Base-by-base conservation (phyloP, 2,797 vertebrate genomes). In the Rhadinocentrus ornatus region DNA sequence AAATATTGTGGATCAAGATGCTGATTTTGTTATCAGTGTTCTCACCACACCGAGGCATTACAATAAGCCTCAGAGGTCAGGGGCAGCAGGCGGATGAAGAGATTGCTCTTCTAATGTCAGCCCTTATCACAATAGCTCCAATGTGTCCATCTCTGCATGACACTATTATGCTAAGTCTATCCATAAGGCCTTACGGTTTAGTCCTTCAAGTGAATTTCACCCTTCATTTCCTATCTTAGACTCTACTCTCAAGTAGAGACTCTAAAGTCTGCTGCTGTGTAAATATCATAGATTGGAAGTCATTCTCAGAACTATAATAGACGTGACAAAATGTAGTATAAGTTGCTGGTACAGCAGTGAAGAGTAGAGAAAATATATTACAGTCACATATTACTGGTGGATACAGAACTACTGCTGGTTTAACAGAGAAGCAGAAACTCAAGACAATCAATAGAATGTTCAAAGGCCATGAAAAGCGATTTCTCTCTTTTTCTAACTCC, bases 171-270 rank as follows among this genome's bases (percentile, higher is more conserved):
- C 27, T 52, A 82, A 73, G 41, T 83, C 62, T 41, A 57, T 81
- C 66, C 71, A 82, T 34, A 35, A 61, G 67, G 54, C 59, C 75
- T 53, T 6, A 62, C 34, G 66, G 64, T 86, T 78, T 68, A 72
- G 69, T 90, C 87, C 85, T 81, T 86, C 69, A 90, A 78, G 82
- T 80, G 78, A 89, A 90, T 91, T 86, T 90, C 79, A 85, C 69
- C 75, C 85, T 90, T 77, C 75, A 83, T 89, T 92, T 91, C 67
- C 72, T 62, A 78, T 71, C 60, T 41, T 60, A 39, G 60, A 70
- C 35, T 67, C 26, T 57, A 41, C 53, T 78, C 73, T 85, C 37
- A 39, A 39, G 13, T 32, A 32, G 31, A 32, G 31, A 32, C 31
- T n/a, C n/a, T 7, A 59, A 74, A 52, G 66, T 79, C 66, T 63